Evolutionary conservation across 2,797 vertebrate species (phyloP).

Genomic region (Eupleurogrammus muticus): DNA sequence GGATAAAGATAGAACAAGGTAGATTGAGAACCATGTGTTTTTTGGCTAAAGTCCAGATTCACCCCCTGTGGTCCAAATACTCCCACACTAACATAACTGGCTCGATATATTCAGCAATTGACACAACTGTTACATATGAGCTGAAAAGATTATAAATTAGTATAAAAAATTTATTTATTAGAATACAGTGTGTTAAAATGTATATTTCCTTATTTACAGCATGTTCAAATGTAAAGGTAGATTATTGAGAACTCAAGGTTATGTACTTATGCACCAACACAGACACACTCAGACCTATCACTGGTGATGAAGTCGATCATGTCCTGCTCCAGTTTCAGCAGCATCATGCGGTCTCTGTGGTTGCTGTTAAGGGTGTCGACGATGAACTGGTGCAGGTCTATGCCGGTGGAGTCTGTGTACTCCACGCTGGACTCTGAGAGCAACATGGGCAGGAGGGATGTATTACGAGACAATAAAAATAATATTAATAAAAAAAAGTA

Average conservation of each 20-base stretch:
- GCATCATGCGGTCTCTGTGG: conserved; percentile 95
- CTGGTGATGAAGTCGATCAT: conserved; percentile 96
- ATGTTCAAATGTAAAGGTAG: conserved; percentile 5
- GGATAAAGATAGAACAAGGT: background rate
- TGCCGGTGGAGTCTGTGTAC: conserved; percentile 96
- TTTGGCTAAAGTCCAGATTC: conserved; percentile 42
- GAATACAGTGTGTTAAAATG: too few species aligned
- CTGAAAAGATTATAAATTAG: conserved; percentile 28
- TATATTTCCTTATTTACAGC: background rate
- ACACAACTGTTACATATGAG: conserved; percentile 40
- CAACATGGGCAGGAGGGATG: conserved; percentile 10
- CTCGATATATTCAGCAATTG: conserved; percentile 43
- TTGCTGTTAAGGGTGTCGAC: conserved; percentile 94
- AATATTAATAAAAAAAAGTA: conserved; percentile 27
- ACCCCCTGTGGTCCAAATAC: conserved; percentile 20
- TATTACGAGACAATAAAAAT: conserved; percentile 39
- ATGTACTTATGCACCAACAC: conserved; percentile 12
- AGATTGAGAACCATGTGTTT: conserved; percentile 21
- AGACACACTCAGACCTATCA: conserved; percentile 86
- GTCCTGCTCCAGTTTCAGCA: conserved; percentile 97
- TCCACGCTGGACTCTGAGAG: conserved; percentile 91
- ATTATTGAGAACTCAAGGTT: conserved; percentile 16
- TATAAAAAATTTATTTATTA: too few species aligned
- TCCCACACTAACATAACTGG: conserved; percentile 27
- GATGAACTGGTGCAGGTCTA: conserved; percentile 95